Percentiles rank a stretch among this genome's conserved stretches.
Evolutionary conservation across 2,888 invertebrate species (phyloP).

Genomic region (Agriopis aurantiaria): DNA sequence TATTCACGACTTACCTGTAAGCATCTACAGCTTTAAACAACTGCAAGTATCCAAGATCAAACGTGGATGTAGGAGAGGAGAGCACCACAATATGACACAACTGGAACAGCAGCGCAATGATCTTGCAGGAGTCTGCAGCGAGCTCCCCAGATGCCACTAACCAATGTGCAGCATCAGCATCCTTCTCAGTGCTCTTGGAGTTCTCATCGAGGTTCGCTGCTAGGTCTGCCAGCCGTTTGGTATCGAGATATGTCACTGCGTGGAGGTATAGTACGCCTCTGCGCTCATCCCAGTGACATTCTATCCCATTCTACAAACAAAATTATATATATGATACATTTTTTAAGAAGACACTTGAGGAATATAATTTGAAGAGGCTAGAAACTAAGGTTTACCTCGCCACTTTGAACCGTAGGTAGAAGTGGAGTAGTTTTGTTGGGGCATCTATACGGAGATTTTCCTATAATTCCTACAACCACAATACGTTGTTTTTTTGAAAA

Average conservation of each 20-base stretch:
- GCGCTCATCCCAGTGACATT: constrained; percentile 86
- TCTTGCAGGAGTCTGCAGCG: constrained; percentile 86
- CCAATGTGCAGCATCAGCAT: constrained; percentile 86
- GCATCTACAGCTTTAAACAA: constrained; percentile 93
- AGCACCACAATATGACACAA: constrained; percentile 91
- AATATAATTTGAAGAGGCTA: neutral
- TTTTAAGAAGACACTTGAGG: neutral
- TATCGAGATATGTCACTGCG: constrained; percentile 80
- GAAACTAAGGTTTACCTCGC: constrained; percentile 63
- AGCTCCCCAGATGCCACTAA: constrained; percentile 86
- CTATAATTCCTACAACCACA: constrained; percentile 90
- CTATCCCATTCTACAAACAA: constrained; percentile 81
- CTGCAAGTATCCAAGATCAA: constrained; percentile 93
- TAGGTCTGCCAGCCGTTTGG: constrained; percentile 65
- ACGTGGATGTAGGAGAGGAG: constrained; percentile 83
- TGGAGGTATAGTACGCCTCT: constrained; percentile 83
- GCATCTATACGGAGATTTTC: constrained; percentile 89
- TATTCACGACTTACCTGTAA: constrained; percentile 86
- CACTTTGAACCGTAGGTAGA: constrained; percentile 77
- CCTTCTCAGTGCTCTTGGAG: constrained; percentile 71
- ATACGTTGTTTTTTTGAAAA: constrained; percentile 86
- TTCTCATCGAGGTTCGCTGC: constrained; percentile 69
- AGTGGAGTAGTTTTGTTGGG: constrained; percentile 89
- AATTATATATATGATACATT: neutral
- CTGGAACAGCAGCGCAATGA: constrained; percentile 91